These are phyloP conservation scores for Plagodis pulveraria DNA, from an alignment of 2,888 invertebrate genomes.

Conservation along the genomic window DNA sequence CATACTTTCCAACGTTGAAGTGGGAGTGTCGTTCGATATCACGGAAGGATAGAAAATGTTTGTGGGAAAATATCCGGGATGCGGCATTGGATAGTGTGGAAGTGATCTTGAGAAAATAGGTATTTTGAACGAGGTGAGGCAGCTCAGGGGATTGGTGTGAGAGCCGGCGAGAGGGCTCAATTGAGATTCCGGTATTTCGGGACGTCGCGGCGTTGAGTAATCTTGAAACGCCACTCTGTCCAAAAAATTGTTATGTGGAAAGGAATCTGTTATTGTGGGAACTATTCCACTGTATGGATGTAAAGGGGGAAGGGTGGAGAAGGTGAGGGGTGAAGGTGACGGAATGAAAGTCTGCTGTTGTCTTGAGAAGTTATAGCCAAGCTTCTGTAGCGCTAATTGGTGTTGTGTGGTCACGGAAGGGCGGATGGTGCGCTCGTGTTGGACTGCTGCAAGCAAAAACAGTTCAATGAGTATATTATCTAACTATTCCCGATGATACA, in stretches of 20 bases:
- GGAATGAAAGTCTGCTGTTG: conserved; percentile 60
- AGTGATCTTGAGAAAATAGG: conserved; percentile 68
- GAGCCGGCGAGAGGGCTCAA: conserved; percentile 50
- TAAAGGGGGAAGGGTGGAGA: conserved; percentile 61
- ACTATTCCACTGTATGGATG: conserved; percentile 53
- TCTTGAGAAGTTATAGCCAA: conserved; percentile 75
- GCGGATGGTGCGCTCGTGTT: conserved; percentile 95
- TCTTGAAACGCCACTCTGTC: conserved; percentile 63
- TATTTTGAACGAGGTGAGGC: conserved; percentile 68
- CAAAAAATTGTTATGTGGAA: conserved; percentile 55
- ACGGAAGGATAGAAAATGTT: conserved; percentile 72
- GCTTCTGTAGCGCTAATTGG: conserved; percentile 75
- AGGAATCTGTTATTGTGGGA: conserved; percentile 51
- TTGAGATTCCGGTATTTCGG: conserved; percentile 54
- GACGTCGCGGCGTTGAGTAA: conserved; percentile 53
- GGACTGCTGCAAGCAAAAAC: conserved; percentile 88
- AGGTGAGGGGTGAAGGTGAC: conserved; percentile 50
- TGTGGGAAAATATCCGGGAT: conserved; percentile 74
- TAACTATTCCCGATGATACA: too few species aligned
- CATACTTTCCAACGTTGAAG: conserved; percentile 60
- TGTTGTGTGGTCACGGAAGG: conserved; percentile 62
- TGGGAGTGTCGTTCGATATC: conserved; percentile 55
- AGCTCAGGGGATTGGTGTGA: conserved; percentile 52
- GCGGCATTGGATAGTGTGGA: conserved; percentile 64
- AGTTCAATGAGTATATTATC: too few species aligned